phyloP scores from a whole-genome alignment of 2,888 invertebrate species.

The Sphecodes monilicornis region DNA sequence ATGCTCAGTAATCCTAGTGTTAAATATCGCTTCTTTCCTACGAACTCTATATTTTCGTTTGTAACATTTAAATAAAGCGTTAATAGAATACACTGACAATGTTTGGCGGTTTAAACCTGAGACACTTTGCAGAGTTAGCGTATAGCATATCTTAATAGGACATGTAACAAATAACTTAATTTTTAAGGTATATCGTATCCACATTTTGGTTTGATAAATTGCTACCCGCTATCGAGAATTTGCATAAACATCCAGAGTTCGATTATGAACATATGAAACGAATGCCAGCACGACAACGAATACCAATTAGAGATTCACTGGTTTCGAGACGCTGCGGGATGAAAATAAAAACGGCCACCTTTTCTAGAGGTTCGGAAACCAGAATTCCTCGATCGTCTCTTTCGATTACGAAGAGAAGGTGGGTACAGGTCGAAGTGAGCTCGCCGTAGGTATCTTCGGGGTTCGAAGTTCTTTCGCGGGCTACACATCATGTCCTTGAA shows the following conservation, averaged over 20 bases:
- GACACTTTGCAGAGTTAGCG: no score
- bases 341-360: neutral
- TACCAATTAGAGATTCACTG: neutral
- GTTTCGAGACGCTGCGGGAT: neutral
- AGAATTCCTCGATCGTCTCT: neutral
- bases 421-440: neutral
- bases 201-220: neutral
- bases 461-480: neutral
- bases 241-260: no score
- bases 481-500: conserved; percentile 30
- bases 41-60: no score
- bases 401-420: neutral
- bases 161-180: no score
- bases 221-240: no score
- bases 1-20: no score
- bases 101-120: no score
- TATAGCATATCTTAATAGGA: no score
- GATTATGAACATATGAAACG: neutral
- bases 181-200: no score
- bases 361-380: neutral
- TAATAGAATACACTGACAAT: no score
- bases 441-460: neutral
- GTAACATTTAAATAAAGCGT: no score
- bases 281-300: neutral
- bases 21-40: no score